Percentiles rank a stretch among this genome's conserved stretches.
Conservation (phyloP, 2,797 vertebrate species). For the Austrolebias charrua region DNA sequence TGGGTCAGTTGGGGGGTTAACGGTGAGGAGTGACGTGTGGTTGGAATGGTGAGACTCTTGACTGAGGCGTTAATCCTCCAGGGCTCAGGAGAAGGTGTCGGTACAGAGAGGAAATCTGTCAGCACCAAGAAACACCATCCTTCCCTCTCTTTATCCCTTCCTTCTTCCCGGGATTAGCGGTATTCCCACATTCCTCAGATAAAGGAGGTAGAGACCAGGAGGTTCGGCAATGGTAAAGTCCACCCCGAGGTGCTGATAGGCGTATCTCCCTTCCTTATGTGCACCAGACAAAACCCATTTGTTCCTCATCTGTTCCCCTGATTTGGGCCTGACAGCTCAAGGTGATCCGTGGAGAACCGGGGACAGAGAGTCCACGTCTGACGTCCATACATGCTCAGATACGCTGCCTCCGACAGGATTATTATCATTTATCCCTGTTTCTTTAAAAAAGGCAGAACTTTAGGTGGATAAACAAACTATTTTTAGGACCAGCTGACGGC, state of each 20-base stretch:
- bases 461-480: too few species aligned
- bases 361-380: background rate
- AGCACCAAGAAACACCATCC: conserved; percentile 52
- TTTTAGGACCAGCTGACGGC: too few species aligned
- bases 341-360: conserved; percentile 44
- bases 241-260: conserved; percentile 62
- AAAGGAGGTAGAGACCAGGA: conserved; percentile 51
- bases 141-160: conserved; percentile 14
- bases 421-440: too few species aligned
- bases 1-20: too few species aligned
- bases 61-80: conserved; percentile 57
- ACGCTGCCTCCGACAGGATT: too few species aligned
- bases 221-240: conserved; percentile 19
- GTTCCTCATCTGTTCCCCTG: conserved; percentile 69
- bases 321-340: conserved; percentile 63
- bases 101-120: conserved; percentile 70
- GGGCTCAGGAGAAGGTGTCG: conserved; percentile 72
- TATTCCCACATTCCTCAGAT: conserved; percentile 77
- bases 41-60: conserved; percentile 19
- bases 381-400: background rate
- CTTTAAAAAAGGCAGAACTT: too few species aligned
- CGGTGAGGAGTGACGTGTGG: too few species aligned
- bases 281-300: conserved; percentile 76
- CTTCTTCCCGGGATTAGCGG: conserved; percentile 27
- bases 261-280: conserved; percentile 72